Evolutionary conservation across 2,113 vertebrate genomes (phyloP).

Genomic region (Melanerpes aurifrons): DNA sequence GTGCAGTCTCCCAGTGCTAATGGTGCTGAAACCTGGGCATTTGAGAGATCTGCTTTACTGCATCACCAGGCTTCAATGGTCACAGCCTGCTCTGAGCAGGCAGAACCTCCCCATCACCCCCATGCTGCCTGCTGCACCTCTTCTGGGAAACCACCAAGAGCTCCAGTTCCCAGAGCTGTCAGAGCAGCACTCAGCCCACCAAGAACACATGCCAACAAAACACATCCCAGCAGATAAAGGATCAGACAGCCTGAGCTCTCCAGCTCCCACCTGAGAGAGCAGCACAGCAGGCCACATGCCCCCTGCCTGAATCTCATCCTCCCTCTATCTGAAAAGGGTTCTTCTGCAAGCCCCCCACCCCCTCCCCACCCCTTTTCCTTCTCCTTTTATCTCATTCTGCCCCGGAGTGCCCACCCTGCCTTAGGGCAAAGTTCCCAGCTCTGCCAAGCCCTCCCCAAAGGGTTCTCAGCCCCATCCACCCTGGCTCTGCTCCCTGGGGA

Average conservation of each 20-base stretch:
- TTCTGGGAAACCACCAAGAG: not conserved
- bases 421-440: not conserved
- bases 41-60: accelerated
- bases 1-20: not conserved
- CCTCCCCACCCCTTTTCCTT: not conserved
- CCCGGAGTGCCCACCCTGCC: not conserved
- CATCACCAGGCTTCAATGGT: not conserved
- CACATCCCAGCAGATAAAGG: not conserved
- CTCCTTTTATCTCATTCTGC: not conserved
- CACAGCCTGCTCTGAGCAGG: accelerated
- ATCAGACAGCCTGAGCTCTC: not conserved
- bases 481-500: not conserved
- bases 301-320: not conserved
- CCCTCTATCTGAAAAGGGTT: not conserved
- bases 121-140: not conserved
- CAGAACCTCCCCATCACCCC: not conserved
- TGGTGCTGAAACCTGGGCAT: accelerated
- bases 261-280: not conserved
- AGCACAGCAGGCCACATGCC: not conserved
- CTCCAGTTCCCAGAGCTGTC: not conserved
- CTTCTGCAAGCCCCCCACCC: not conserved
- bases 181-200: not conserved
- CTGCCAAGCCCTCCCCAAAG: not conserved
- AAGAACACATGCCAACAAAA: not conserved
- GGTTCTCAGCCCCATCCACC: not conserved